Base-by-base conservation (phyloP, 1,140 invertebrate species). In the Musca vetustissima region DNA sequence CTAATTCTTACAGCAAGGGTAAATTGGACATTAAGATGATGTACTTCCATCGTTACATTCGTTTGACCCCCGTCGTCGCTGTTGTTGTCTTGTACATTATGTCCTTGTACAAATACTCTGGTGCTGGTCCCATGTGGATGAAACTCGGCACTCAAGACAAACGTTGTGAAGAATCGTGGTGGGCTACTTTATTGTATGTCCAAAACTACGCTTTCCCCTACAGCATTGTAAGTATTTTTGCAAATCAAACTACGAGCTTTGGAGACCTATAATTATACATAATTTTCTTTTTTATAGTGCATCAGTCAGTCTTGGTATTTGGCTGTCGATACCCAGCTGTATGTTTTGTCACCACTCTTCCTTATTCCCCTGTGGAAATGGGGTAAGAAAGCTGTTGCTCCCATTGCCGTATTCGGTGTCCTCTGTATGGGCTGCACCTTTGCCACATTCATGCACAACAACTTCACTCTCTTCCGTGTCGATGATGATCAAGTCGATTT, bases 271-370 rank as follows among this genome's bases (percentile, higher is more conserved):
- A n/a, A n/a, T n/a, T n/a, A n/a, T n/a, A n/a, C n/a, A n/a, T 32
- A 13, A 0, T 1, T 19, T 49, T 47, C 4, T 21, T 19, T 50
- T 25, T 36, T 66, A 19, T 22, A 94, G 92, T 96, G 94, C 76
- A 92, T 96, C 88, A 92, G 92, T 61, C 93, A 93, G 86, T 91
- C 92, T 0, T 97, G 94, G 94, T 96, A 95, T 75, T 83, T 97
- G 64, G 80, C 93, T 6, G 93, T 92, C 66, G 93, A 96, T 77
- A 93, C 93, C 52, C 93, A 95, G 79, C 84, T 95, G 66, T 94
- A 93, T 80, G 85, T 93, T 70, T 79, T 94, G 1, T 90, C 91
- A 19, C 90, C 93, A 0, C 81, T 93, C 19, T 86, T 96, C 71
- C 87, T 94, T 64, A 91, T 89, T 75, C 86, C 87, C 4, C 76